Evolutionary conservation across 2,888 invertebrate species (phyloP).

Genomic region (Clepsis dumicolana): DNA sequence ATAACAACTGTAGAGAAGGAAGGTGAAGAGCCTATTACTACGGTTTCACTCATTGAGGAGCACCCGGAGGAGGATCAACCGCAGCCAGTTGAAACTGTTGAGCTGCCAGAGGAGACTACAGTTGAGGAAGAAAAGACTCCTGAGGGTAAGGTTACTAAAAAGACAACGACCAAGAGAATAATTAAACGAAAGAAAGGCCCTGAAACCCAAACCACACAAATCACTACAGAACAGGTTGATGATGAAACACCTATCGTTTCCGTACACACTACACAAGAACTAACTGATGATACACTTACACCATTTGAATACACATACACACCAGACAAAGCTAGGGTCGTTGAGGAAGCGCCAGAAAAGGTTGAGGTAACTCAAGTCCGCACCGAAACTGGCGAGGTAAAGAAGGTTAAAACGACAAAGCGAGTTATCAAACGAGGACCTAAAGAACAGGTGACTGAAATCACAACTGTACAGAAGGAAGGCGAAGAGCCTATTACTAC

Average conservation of each 20-base stretch:
- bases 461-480: conserved; percentile 72
- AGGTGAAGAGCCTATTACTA: neutral
- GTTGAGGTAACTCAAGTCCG: conserved; percentile 69
- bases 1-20: conserved; percentile 49
- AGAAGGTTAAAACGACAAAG: conserved; percentile 68
- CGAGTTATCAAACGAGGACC: conserved; percentile 75
- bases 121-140: neutral
- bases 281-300: conserved; percentile 51
- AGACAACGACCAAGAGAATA: neutral
- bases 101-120: neutral
- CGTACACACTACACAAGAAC: neutral
- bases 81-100: neutral
- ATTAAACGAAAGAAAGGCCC: neutral
- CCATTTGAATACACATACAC: conserved; percentile 43
- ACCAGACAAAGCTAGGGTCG: conserved; percentile 54
- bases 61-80: neutral
- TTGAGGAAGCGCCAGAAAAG: conserved; percentile 62
- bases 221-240: neutral
- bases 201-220: conserved; percentile 1
- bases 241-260: neutral
- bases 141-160: neutral
- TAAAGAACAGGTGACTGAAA: conserved; percentile 76
- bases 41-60: neutral
- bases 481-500: conserved; percentile 64
- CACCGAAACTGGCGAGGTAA: conserved; percentile 62